Conservation (phyloP, 2,888 invertebrate genomes). For the Chaetoderma sp. region DNA sequence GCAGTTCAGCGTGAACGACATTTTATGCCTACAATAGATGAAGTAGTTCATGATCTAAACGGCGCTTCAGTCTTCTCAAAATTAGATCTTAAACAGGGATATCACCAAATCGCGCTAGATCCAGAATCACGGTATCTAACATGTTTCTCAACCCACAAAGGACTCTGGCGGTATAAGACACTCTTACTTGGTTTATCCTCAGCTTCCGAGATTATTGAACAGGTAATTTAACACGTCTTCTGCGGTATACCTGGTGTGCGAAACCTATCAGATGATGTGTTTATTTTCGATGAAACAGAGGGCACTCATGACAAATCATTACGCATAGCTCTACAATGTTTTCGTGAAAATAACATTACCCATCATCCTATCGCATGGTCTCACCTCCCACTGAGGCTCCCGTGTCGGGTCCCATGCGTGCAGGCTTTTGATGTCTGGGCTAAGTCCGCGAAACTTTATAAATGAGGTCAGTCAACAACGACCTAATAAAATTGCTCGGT, state of each 20-base stretch:
- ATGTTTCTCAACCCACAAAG: conserved; percentile 41
- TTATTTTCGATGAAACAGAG: conserved; percentile 53
- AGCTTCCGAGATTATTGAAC: conserved; percentile 70
- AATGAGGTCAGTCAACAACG: too few species aligned
- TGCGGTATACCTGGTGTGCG: conserved; percentile 56
- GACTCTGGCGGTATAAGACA: conserved; percentile 39
- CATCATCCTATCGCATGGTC: too few species aligned
- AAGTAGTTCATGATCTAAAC: conserved; percentile 41
- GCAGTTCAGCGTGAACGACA: conserved; percentile 41
- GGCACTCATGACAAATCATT: conserved; percentile 56
- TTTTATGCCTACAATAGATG: conserved; percentile 39
- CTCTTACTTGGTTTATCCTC: conserved; percentile 48
- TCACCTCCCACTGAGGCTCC: too few species aligned
- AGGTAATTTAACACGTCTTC: conserved; percentile 63
- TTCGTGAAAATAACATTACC: conserved; percentile 33
- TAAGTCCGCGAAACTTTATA: too few species aligned
- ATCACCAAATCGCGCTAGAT: conserved; percentile 41
- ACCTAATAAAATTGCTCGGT: too few species aligned
- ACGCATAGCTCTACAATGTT: conserved; percentile 38
- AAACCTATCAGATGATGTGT: conserved; percentile 67
- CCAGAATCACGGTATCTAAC: conserved; percentile 44
- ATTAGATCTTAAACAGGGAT: conserved; percentile 42
- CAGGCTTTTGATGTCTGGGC: too few species aligned
- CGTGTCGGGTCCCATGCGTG: too few species aligned
- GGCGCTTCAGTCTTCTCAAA: conserved; percentile 40